phyloP scores from a whole-genome alignment of 2,888 invertebrate genomes.

The Eucera pruinosa region DNA sequence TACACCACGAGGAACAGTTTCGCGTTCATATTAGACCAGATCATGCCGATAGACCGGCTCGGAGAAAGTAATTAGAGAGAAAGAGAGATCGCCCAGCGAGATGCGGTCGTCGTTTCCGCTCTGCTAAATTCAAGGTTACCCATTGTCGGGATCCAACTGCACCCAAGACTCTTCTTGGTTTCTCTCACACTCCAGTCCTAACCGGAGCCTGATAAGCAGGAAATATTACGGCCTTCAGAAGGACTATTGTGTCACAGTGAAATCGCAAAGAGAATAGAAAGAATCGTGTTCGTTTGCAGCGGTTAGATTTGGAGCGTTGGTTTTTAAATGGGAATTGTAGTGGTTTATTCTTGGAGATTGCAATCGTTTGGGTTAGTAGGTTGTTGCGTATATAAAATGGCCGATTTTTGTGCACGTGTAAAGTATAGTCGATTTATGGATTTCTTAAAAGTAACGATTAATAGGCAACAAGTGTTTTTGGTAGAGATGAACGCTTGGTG shows the following conservation, averaged over 20 bases:
- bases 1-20: constrained; percentile 67
- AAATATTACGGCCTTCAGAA: neutral
- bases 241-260: neutral
- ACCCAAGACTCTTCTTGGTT: neutral
- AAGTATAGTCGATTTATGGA: no score
- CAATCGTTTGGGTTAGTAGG: no score
- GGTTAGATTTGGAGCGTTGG: neutral
- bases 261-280: no score
- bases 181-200: no score
- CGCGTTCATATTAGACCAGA: constrained; percentile 79
- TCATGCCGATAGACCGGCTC: constrained; percentile 73
- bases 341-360: no score
- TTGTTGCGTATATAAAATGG: no score
- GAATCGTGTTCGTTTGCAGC: no score
- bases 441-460: no score
- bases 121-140: constrained; percentile 82
- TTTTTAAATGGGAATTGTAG: no score
- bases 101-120: constrained; percentile 81
- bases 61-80: constrained; percentile 83
- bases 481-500: no score
- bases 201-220: neutral
- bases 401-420: no score
- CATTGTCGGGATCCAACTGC: constrained; percentile 63
- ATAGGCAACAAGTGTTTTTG: no score
- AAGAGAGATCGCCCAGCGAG: constrained; percentile 55